These are phyloP conservation scores for Erannis defoliaria DNA, from an alignment of 2,888 invertebrate species.

Conservation along the genomic window DNA sequence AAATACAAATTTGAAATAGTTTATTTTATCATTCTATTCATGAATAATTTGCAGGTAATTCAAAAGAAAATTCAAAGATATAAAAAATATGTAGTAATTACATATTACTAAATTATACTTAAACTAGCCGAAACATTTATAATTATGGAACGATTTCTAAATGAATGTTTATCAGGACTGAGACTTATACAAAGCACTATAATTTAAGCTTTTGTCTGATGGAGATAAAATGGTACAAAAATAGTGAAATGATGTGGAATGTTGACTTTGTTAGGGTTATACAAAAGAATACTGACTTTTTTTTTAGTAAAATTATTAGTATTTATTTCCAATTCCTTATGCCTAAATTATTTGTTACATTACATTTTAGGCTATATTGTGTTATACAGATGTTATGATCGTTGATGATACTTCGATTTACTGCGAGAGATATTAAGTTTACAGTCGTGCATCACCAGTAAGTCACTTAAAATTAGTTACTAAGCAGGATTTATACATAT, in stretches of 20 bases:
- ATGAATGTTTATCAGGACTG: slow-evolving; percentile 14
- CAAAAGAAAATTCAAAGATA: slow-evolving; percentile 68
- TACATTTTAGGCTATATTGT: slow-evolving; percentile 23
- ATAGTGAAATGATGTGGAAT: slow-evolving; percentile 72
- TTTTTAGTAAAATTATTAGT: slow-evolving; percentile 33
- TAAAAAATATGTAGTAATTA: slow-evolving; percentile 66
- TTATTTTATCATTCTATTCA: slow-evolving; percentile 76
- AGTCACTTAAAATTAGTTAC: background rate
- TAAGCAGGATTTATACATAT: background rate
- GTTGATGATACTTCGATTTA: slow-evolving; percentile 26
- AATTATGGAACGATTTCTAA: slow-evolving; percentile 26
- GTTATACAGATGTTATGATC: slow-evolving; percentile 14
- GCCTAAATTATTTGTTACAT: slow-evolving; percentile 20
- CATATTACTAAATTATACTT: slow-evolving; percentile 75
- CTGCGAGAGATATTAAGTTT: background rate
- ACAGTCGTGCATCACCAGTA: background rate
- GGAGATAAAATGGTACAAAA: slow-evolving; percentile 47
- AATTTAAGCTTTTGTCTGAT: slow-evolving; percentile 16
- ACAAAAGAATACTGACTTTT: slow-evolving; percentile 38
- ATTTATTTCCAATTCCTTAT: slow-evolving; percentile 28
- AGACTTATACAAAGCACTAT: slow-evolving; percentile 23
- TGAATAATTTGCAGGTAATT: slow-evolving; percentile 70
- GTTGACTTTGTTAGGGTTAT: slow-evolving; percentile 61
- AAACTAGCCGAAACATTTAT: slow-evolving; percentile 58
- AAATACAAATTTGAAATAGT: slow-evolving; percentile 76